Evolutionary conservation across 30 jellyfish, hydroid and myxozoan genomes (phyloP).

Genomic region (Aurelia aurita complex sp. Pacific): DNA sequence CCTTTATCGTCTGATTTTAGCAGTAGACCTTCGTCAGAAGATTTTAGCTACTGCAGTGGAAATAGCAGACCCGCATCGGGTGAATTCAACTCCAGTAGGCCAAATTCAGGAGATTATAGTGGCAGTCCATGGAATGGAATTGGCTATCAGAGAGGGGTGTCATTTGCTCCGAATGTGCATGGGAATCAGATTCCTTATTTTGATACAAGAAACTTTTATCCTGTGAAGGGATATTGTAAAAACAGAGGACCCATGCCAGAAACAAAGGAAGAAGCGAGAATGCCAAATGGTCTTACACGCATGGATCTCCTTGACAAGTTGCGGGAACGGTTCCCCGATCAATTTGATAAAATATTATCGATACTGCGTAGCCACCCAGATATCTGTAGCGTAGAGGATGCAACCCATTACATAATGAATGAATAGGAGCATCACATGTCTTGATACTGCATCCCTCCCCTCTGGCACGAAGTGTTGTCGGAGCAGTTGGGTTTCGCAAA

Average conservation of each 20-base stretch:
- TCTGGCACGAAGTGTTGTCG: neutral
- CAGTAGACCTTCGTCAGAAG: constrained; percentile 97
- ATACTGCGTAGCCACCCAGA: constrained; percentile 93
- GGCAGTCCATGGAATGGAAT: constrained; percentile 75
- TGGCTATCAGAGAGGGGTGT: constrained; percentile 67
- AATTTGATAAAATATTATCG: constrained; percentile 82
- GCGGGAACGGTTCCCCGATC: constrained; percentile 87
- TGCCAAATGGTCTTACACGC: constrained; percentile 66
- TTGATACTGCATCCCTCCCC: neutral
- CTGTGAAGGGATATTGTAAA: constrained; percentile 78
- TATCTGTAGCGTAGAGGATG: constrained; percentile 82
- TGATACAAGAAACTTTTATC: constrained; percentile 90
- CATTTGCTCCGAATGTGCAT: constrained; percentile 60
- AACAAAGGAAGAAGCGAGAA: constrained; percentile 89
- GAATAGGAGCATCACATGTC: constrained; percentile 25
- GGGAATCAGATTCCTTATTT: constrained; percentile 78
- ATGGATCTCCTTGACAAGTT: constrained; percentile 86
- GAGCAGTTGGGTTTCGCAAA: too few relatives aligned
- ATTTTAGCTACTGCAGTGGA: constrained; percentile 86
- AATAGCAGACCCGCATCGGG: constrained; percentile 97
- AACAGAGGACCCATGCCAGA: constrained; percentile 86
- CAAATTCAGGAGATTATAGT: constrained; percentile 88
- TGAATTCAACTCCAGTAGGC: constrained; percentile 88
- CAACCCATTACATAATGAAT: constrained; percentile 67
- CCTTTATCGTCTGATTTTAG: constrained; percentile 96